Conservation (phyloP, 2,888 invertebrate genomes). For the Anticlea derivata region DNA sequence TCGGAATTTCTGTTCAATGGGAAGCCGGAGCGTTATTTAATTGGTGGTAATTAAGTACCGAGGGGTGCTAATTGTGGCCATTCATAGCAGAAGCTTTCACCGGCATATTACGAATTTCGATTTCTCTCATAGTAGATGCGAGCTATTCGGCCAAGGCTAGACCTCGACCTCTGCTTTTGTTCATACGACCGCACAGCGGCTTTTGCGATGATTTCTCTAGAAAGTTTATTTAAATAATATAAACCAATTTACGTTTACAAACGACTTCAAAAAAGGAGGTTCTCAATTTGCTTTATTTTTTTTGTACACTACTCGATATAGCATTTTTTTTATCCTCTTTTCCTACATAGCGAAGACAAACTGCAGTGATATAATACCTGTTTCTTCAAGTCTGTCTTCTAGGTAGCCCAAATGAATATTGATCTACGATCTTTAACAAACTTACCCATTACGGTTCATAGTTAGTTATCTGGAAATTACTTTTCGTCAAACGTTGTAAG, state of each 20-base stretch:
- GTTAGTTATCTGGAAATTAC: constrained; percentile 10
- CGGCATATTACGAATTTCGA: constrained; percentile 54
- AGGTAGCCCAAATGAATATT: too few relatives aligned
- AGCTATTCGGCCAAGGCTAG: constrained; percentile 70
- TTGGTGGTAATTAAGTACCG: constrained; percentile 36
- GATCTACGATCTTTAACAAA: neutral
- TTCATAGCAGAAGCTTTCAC: constrained; percentile 47
- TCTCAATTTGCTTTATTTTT: too few relatives aligned
- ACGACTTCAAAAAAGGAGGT: too few relatives aligned
- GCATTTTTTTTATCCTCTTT: too few relatives aligned
- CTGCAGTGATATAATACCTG: too few relatives aligned
- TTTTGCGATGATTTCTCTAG: constrained; percentile 57
- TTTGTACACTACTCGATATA: too few relatives aligned
- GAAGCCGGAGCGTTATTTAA: constrained; percentile 32
- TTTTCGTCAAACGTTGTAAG: constrained; percentile 13
- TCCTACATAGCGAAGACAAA: too few relatives aligned
- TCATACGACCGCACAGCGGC: constrained; percentile 51
- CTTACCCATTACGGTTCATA: constrained; percentile 4
- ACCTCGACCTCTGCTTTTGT: constrained; percentile 72
- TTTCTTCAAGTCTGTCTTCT: too few relatives aligned
- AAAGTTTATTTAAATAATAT: constrained; percentile 40
- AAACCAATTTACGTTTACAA: neutral
- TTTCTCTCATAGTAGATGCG: constrained; percentile 46
- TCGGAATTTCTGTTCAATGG: constrained; percentile 27
- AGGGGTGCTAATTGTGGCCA: constrained; percentile 39